A percentile compares a stretch with the other conserved stretches of the same genome.
Conservation (phyloP, 1,140 invertebrate species). For the Drosophila persimilis region DNA sequence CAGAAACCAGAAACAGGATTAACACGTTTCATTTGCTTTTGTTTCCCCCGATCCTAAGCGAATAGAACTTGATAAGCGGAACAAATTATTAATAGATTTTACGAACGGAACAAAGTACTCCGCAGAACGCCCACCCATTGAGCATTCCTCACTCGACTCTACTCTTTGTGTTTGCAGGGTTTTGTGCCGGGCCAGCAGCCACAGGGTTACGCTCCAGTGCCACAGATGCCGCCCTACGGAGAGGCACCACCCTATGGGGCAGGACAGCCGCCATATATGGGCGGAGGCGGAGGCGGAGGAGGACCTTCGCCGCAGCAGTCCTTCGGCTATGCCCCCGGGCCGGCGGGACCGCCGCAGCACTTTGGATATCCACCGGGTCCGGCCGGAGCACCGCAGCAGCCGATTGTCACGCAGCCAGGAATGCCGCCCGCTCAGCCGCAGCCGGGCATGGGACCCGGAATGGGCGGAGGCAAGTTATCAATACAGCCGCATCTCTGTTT, state of each 20-base stretch:
- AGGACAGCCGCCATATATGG: constrained; percentile 50
- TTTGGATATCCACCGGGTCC: constrained; percentile 47
- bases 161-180: constrained; percentile 52
- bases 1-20: too few relatives aligned
- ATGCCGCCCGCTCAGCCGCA: constrained; percentile 47
- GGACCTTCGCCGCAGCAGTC: constrained; percentile 40
- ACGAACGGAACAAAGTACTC: background rate
- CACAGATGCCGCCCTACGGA: constrained; percentile 70
- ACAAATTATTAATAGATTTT: constrained; percentile 5
- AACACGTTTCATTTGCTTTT: too few relatives aligned
- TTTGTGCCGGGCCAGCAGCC: constrained; percentile 52
- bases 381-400: constrained; percentile 42
- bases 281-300: constrained; percentile 44
- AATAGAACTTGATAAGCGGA: background rate
- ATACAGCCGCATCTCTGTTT: constrained; percentile 31
- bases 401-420: constrained; percentile 72
- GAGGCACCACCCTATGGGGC: constrained; percentile 57
- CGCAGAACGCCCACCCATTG: constrained; percentile 17
- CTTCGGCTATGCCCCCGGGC: constrained; percentile 54
- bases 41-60: too few relatives aligned
- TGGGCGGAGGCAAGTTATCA: constrained; percentile 49
- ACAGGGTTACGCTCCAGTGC: constrained; percentile 68
- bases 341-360: constrained; percentile 33
- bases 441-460: constrained; percentile 54
- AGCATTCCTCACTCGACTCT: constrained; percentile 10